These are phyloP conservation scores for Synanceia verrucosa DNA, from an alignment of 2,797 vertebrate species.

Conservation along the genomic window DNA sequence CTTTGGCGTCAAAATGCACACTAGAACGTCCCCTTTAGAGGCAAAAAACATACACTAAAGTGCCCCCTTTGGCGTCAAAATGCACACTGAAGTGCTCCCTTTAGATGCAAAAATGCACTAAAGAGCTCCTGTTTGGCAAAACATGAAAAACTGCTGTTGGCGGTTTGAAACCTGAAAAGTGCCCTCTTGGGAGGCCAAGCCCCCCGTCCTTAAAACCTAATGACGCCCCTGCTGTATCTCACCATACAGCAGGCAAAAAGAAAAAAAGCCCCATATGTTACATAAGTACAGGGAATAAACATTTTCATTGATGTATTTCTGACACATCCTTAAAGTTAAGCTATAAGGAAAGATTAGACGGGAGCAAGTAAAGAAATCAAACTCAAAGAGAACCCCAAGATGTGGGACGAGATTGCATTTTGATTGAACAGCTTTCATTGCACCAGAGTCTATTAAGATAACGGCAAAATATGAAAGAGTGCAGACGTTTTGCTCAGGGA, in stretches of 20 bases:
- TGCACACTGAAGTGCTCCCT: too few species aligned
- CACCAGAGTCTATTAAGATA: slow-evolving; percentile 43
- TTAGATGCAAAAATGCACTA: too few species aligned
- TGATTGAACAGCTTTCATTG: slow-evolving; percentile 37
- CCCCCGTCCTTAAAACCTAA: too few species aligned
- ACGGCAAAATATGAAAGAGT: slow-evolving; percentile 43
- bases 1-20: too few species aligned
- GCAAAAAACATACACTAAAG: too few species aligned
- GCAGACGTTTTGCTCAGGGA: slow-evolving; percentile 19
- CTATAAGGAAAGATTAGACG: slow-evolving; percentile 35
- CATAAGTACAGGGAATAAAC: slow-evolving; percentile 26
- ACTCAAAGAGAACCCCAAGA: slow-evolving; percentile 40
- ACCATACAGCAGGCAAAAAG: slow-evolving; percentile 7
- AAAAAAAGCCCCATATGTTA: background rate
- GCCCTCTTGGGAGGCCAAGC: too few species aligned
- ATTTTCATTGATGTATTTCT: slow-evolving; percentile 27
- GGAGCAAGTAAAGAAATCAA: slow-evolving; percentile 29
- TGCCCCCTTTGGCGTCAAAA: too few species aligned
- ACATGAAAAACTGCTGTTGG: too few species aligned
- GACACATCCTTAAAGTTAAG: slow-evolving; percentile 25
- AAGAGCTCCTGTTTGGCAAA: too few species aligned
- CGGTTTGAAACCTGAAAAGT: too few species aligned
- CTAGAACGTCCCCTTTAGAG: too few species aligned
- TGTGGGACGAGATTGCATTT: slow-evolving; percentile 27
- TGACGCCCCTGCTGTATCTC: too few species aligned